A percentile compares a stretch with the other conserved stretches of the same genome.
phyloP scores from a whole-genome alignment of 1,140 invertebrate genomes.

The Heliconius nattereri region DNA sequence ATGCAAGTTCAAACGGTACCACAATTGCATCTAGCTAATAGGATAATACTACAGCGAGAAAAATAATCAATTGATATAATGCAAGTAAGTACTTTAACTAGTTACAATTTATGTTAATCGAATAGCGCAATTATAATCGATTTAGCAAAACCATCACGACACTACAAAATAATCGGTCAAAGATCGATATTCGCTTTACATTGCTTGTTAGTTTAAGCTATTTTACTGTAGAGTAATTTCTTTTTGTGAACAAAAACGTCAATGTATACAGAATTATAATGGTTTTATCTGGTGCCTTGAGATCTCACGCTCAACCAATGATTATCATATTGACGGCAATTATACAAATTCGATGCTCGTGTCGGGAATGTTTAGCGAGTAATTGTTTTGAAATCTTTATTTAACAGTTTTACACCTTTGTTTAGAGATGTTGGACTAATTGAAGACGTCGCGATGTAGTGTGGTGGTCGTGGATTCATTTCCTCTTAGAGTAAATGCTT shows the following conservation, averaged over 20 bases:
- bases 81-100: slow-evolving; percentile 13
- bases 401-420: slow-evolving; percentile 16
- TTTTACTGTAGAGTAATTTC: background rate
- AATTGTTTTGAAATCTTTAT: slow-evolving; percentile 32
- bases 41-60: slow-evolving; percentile 9
- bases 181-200: slow-evolving; percentile 1
- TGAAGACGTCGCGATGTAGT: background rate
- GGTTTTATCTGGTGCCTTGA: background rate
- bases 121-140: slow-evolving; percentile 34
- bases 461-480: no score
- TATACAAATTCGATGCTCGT: slow-evolving; percentile 33
- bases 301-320: slow-evolving; percentile 13
- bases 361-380: slow-evolving; percentile 35
- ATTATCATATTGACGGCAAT: slow-evolving; percentile 39
- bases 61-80: slow-evolving; percentile 12
- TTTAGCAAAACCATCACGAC: slow-evolving; percentile 24
- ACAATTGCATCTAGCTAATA: background rate
- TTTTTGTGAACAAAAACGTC: background rate
- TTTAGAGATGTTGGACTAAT: slow-evolving; percentile 5
- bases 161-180: slow-evolving; percentile 2
- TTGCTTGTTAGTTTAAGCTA: background rate
- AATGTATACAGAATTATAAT: slow-evolving; percentile 11
- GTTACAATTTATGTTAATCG: slow-evolving; percentile 32
- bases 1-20: background rate
- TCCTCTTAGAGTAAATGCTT: no score